Evolutionary conservation across 2,113 vertebrate genomes (phyloP).

Genomic region (human): DNA sequence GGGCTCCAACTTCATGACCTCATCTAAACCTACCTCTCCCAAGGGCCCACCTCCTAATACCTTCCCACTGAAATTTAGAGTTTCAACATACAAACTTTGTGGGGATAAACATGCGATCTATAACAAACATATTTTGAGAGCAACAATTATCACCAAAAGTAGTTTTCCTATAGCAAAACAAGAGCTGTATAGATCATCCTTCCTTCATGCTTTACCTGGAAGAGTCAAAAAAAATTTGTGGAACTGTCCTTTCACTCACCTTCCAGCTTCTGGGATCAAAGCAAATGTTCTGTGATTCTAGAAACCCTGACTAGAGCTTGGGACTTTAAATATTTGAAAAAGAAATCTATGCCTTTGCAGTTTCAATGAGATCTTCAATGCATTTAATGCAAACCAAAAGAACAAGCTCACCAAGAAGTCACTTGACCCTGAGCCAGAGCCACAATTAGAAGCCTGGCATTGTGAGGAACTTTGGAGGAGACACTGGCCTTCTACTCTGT

Average conservation of each 20-base stretch:
- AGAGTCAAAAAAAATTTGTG: neutral
- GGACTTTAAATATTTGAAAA: neutral
- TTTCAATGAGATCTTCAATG: neutral
- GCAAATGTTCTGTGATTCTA: neutral
- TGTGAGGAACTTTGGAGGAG: neutral
- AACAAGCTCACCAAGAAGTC: neutral
- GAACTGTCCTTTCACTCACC: neutral
- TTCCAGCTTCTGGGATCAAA: neutral
- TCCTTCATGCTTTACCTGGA: neutral
- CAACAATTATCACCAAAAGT: neutral
- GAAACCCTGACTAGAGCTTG: neutral
- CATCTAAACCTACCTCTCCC: neutral
- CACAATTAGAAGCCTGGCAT: neutral
- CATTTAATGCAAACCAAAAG: neutral
- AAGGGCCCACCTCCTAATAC: neutral
- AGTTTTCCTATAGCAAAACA: neutral
- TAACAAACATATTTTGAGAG: neutral
- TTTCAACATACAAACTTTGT: neutral
- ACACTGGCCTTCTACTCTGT: neutral
- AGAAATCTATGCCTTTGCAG: neutral
- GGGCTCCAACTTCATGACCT: too few relatives aligned
- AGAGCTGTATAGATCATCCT: neutral
- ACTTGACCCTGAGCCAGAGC: neutral
- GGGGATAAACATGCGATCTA: neutral
- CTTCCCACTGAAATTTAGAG: neutral